phyloP scores from a whole-genome alignment of 2,113 vertebrate genomes.

The Percina caprodes region DNA sequence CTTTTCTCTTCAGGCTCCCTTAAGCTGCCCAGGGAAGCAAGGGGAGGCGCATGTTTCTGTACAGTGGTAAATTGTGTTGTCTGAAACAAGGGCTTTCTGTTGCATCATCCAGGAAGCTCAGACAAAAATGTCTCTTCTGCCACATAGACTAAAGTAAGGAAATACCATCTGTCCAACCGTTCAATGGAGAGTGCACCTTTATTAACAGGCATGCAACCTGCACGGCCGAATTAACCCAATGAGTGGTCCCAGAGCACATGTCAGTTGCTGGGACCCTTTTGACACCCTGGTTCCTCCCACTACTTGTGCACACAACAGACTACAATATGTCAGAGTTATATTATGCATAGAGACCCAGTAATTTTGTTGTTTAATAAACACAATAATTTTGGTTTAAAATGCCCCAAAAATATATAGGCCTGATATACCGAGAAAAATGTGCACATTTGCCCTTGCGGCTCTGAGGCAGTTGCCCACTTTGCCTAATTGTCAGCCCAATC shows the following conservation, averaged over 20 bases:
- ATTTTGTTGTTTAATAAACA: not conserved
- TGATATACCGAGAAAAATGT: not conserved
- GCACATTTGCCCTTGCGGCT: not conserved
- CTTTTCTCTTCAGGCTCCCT: no score
- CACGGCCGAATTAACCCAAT: not conserved
- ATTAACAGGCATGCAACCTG: not conserved
- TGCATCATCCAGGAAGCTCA: constrained; percentile 14
- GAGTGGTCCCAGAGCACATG: not conserved
- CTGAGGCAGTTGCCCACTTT: not conserved
- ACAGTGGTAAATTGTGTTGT: no score
- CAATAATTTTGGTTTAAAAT: no score
- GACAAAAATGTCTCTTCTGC: not conserved
- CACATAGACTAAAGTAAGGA: not conserved
- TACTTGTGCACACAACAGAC: not conserved
- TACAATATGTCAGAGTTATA: not conserved
- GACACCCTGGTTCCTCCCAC: not conserved
- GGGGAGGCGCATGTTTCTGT: not conserved
- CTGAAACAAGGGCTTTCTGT: constrained; percentile 11
- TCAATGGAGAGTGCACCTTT: not conserved
- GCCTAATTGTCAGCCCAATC: not conserved
- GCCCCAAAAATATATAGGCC: no score
- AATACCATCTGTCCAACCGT: not conserved
- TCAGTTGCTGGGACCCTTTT: not conserved
- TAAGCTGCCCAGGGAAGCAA: not conserved
- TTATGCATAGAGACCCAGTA: not conserved